Percentiles rank a stretch among this genome's conserved stretches.
Conservation (phyloP, 2,797 vertebrate species). For the Cossypha dichroa region DNA sequence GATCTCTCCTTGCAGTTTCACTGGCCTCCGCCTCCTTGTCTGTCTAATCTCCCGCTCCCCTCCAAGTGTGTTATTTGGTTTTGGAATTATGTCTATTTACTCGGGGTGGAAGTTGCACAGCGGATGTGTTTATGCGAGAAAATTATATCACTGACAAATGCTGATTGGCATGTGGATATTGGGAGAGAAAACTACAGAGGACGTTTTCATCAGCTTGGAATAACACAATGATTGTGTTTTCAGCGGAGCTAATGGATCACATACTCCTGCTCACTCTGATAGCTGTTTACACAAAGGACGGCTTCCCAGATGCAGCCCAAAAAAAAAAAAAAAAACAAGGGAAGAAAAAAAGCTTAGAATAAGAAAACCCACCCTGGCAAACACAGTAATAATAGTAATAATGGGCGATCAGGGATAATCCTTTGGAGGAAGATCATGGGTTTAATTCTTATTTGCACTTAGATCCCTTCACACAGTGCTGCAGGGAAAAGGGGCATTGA, state of each 20-base stretch:
- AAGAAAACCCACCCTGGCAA: background rate
- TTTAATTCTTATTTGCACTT: constrained; percentile 43
- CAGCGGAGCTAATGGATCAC: constrained; percentile 83
- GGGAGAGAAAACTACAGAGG: constrained; percentile 76
- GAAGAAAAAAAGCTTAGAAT: background rate
- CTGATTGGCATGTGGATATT: constrained; percentile 81
- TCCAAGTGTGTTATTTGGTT: constrained; percentile 80
- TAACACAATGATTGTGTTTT: constrained; percentile 86
- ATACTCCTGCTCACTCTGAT: constrained; percentile 76
- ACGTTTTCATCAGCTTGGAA: constrained; percentile 84
- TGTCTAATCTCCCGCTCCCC: constrained; percentile 75
- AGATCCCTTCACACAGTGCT: background rate
- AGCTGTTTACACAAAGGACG: constrained; percentile 80
- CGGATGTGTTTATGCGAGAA: constrained; percentile 82
- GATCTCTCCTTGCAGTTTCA: constrained; percentile 68
- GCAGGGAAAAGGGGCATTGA: background rate
- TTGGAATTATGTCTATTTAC: constrained; percentile 83
- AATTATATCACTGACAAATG: constrained; percentile 81
- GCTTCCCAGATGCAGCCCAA: constrained; percentile 73
- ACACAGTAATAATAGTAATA: constrained; percentile 47
- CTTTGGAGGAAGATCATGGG: background rate
- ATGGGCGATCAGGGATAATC: constrained; percentile 19
- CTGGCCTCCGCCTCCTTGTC: constrained; percentile 56
- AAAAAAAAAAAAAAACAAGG: constrained; percentile 11
- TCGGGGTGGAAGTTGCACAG: constrained; percentile 79